Base-by-base conservation (phyloP, 2,888 invertebrate species). In the Cataglyphis rosenhaueri region DNA sequence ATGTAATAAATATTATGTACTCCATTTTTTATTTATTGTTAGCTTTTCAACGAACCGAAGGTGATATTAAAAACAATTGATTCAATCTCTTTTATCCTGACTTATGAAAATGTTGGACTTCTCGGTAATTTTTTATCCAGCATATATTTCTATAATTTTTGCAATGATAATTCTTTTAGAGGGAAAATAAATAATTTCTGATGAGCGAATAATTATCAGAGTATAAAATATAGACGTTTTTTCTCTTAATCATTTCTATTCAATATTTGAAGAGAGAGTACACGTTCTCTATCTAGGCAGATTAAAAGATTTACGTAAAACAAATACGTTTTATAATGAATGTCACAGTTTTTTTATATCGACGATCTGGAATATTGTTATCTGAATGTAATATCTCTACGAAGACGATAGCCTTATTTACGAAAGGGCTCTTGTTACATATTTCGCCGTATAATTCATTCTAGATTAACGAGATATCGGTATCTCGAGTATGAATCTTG, bases 371-470 rank as follows among this genome's bases (percentile, higher is more conserved):
- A 79, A 59, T 70, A 59, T 78, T 57, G 44, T 78, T 79, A 71
- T 78, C 59, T 78, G 35, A 44, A 44, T n/a, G 44, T 62, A 44
- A 44, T 29, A 78, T 62, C 15, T 55, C 4, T 35, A 3, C n/a
- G 35, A 15, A 52, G 41, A 29, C 62, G 61, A 81, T 75, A 73
- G 64, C 44, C 44, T 52, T 83, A 81, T 83, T 71, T 66, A 81
- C 21, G 41, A 41, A 83, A 81, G 70, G 81, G 25, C 35, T 83
- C 70, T 70, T 48, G 29, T 82, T 78, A 79, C 52, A 59, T 25
- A 21, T 75, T 68, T 38, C 55, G 21, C 38, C 18, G 44, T 79
- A 32, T 32, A 61, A 68, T 64, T 83, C 70, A 64, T 62, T 83
- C 68, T 57, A 83, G 71, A 83, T 79, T 79, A 71, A 71, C 35